phyloP scores from a whole-genome alignment of 2,113 vertebrate genomes.

The Lepidothrix coronata region DNA sequence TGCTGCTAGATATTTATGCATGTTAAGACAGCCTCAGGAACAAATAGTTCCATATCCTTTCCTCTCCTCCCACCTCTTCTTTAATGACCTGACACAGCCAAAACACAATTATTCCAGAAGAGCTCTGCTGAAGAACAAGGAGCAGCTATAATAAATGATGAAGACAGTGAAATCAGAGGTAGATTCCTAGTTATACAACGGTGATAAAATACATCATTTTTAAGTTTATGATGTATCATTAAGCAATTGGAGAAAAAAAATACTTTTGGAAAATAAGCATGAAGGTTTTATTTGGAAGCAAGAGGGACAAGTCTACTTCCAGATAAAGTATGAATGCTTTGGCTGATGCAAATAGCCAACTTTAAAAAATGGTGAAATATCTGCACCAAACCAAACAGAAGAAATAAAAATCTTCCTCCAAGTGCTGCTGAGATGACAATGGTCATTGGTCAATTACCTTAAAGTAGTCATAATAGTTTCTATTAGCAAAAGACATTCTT shows the following conservation, averaged over 20 bases:
- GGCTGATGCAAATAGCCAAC: neutral
- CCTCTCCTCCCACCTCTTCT: neutral
- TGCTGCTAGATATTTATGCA: neutral
- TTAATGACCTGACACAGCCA: neutral
- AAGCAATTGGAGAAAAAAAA: neutral
- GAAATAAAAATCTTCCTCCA: neutral
- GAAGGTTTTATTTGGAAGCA: neutral
- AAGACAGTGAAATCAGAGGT: neutral
- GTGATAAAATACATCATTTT: neutral
- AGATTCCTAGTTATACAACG: neutral
- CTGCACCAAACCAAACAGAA: neutral
- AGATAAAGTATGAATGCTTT: neutral
- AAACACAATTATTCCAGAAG: neutral
- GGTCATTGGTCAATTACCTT: neutral
- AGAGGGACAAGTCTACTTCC: neutral
- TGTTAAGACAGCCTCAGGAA: neutral
- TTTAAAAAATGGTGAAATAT: neutral
- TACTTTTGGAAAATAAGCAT: neutral
- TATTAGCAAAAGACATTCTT: neutral
- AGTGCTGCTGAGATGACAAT: neutral
- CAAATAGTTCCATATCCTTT: slow-evolving; percentile 21
- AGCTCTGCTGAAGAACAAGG: neutral
- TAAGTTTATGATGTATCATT: neutral
- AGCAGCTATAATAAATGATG: neutral
- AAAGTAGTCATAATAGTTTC: neutral